Evolutionary conservation across 30 jellyfish, hydroid and myxozoan genomes (phyloP).

Genomic region (Chironex yamaguchii): DNA sequence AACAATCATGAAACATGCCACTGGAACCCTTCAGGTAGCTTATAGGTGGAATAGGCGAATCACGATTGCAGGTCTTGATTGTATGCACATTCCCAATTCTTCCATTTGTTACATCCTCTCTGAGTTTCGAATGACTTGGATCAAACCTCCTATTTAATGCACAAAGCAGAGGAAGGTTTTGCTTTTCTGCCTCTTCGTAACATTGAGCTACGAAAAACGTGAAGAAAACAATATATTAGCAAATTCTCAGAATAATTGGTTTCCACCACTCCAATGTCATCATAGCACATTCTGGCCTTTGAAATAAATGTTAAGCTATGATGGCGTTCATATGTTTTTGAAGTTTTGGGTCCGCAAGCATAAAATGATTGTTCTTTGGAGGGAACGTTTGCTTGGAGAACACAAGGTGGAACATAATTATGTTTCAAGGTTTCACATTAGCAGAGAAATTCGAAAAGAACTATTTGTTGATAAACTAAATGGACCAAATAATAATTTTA

Average conservation of each 20-base stretch:
- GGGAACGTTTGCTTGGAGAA: too few species aligned
- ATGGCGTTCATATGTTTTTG: too few species aligned
- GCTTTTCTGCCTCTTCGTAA: constrained; percentile 79
- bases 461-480: too few species aligned
- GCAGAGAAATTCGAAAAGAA: too few species aligned
- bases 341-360: too few species aligned
- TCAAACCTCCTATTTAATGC: constrained; percentile 99
- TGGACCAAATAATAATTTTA: too few species aligned
- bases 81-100: constrained; percentile 85
- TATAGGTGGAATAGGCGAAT: constrained; percentile 92
- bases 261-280: not conserved
- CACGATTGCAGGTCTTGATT: constrained; percentile 91
- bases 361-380: too few species aligned
- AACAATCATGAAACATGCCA: constrained; percentile 97
- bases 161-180: constrained; percentile 80
- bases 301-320: too few species aligned
- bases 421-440: too few species aligned
- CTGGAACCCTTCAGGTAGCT: constrained; percentile 85
- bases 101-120: constrained; percentile 83
- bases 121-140: constrained; percentile 77
- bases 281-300: not conserved
- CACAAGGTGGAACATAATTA: too few species aligned
- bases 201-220: constrained; percentile 56
- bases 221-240: not conserved
- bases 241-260: not conserved